These are phyloP conservation scores for Lepus townsendii DNA, from an alignment of 2,797 vertebrate species.

Conservation along the genomic window DNA sequence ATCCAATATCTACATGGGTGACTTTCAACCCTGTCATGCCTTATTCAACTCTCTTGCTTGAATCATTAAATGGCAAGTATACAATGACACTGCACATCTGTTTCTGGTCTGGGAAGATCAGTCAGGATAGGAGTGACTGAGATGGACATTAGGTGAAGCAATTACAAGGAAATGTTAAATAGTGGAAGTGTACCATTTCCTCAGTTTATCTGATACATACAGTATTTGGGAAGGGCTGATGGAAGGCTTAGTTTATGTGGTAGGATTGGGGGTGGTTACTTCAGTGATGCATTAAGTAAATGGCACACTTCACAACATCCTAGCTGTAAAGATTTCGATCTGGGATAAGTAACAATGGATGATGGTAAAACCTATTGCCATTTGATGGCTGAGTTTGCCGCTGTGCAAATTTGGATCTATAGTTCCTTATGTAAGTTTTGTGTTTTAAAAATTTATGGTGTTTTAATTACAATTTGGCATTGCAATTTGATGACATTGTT, in stretches of 20 bases:
- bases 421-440: conserved; percentile 54
- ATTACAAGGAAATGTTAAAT: conserved; percentile 83
- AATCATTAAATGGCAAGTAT: conserved; percentile 74
- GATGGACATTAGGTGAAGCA: conserved; percentile 77
- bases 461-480: conserved; percentile 65
- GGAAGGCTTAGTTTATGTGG: conserved; percentile 37
- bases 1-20: conserved; percentile 70
- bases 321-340: conserved; percentile 34
- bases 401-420: conserved; percentile 42
- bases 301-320: conserved; percentile 48
- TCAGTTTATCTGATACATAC: conserved; percentile 65
- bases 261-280: conserved; percentile 1
- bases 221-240: conserved; percentile 64
- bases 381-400: conserved; percentile 27
- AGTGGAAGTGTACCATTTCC: conserved; percentile 76
- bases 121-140: conserved; percentile 75
- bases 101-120: conserved; percentile 79
- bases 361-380: conserved; percentile 56
- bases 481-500: conserved; percentile 39
- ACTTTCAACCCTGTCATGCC: conserved; percentile 63
- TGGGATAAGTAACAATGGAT: conserved; percentile 47
- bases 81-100: conserved; percentile 81
- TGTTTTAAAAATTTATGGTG: conserved; percentile 62
- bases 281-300: conserved; percentile 58
- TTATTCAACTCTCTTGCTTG: conserved; percentile 75